Evolutionary conservation across 2,113 vertebrate genomes (phyloP).

Genomic region (Chlorocebus sabaeus): DNA sequence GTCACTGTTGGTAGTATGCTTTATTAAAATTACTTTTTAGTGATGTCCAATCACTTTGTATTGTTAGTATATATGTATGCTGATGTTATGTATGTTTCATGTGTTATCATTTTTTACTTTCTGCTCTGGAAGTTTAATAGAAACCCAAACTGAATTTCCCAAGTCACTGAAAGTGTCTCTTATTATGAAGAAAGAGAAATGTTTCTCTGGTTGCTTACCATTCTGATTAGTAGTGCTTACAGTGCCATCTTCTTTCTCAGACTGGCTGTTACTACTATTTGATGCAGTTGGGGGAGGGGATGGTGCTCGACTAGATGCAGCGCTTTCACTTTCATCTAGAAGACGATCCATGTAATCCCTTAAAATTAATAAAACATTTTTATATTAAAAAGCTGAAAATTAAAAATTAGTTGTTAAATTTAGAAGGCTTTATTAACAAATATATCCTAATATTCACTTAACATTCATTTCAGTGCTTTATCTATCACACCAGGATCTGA

Average conservation of each 20-base stretch:
- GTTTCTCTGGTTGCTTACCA: constrained; percentile 82
- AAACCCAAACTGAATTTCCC: not conserved
- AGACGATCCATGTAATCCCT: constrained; percentile 97
- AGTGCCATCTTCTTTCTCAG: constrained; percentile 88
- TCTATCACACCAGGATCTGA: not conserved
- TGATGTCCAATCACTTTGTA: not conserved
- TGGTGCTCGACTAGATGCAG: constrained; percentile 90
- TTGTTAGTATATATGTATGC: not conserved
- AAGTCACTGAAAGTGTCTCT: not conserved
- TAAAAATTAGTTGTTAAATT: not conserved
- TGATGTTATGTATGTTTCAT: not conserved
- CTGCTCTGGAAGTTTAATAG: not conserved
- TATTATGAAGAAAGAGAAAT: not conserved
- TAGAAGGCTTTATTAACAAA: not conserved
- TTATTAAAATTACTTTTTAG: not conserved
- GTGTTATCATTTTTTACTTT: not conserved
- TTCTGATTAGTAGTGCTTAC: constrained; percentile 87
- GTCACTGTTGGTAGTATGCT: not conserved
- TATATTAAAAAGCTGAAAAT: not conserved
- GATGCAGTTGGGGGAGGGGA: constrained; percentile 92
- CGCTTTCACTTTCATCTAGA: constrained; percentile 93
- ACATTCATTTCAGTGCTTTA: not conserved
- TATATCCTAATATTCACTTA: not conserved
- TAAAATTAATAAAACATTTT: constrained; percentile 19
- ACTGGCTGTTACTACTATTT: constrained; percentile 92